phyloP scores from a whole-genome alignment of 2,797 vertebrate species.

The Threskiornis aethiopicus region DNA sequence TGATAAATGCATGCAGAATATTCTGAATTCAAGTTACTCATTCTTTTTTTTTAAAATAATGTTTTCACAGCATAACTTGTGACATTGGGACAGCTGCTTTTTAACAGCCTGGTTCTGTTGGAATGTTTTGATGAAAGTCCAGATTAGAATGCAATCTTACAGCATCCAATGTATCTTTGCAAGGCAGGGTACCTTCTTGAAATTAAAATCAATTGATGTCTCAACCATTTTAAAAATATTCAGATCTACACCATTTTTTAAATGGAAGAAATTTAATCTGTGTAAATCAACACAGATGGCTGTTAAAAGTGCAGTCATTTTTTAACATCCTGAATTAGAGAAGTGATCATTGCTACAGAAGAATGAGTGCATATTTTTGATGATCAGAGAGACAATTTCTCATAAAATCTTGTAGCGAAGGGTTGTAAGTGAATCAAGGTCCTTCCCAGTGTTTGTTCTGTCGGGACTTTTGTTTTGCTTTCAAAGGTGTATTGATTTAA shows the following conservation, averaged over 20 bases:
- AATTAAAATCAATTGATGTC: background rate
- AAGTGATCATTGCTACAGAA: background rate
- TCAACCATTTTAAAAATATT: background rate
- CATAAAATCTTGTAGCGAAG: background rate
- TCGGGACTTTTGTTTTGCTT: background rate
- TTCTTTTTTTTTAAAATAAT: background rate
- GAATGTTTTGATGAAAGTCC: background rate
- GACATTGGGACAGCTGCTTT: background rate
- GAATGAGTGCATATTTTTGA: background rate
- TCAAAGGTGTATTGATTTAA: background rate
- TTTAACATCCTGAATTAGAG: background rate
- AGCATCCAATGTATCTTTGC: background rate
- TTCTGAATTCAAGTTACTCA: background rate
- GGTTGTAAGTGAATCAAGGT: background rate
- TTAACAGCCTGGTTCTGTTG: background rate
- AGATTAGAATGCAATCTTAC: background rate
- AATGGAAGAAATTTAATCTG: background rate
- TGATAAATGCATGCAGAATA: background rate
- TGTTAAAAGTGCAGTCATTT: background rate
- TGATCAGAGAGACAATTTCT: background rate
- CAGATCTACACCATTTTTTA: background rate
- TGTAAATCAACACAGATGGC: background rate
- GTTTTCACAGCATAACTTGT: background rate
- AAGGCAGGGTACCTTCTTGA: background rate
- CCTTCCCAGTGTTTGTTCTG: background rate